These are phyloP conservation scores for Lobophora halterata DNA, from an alignment of 2,888 invertebrate species.

Conservation along the genomic window DNA sequence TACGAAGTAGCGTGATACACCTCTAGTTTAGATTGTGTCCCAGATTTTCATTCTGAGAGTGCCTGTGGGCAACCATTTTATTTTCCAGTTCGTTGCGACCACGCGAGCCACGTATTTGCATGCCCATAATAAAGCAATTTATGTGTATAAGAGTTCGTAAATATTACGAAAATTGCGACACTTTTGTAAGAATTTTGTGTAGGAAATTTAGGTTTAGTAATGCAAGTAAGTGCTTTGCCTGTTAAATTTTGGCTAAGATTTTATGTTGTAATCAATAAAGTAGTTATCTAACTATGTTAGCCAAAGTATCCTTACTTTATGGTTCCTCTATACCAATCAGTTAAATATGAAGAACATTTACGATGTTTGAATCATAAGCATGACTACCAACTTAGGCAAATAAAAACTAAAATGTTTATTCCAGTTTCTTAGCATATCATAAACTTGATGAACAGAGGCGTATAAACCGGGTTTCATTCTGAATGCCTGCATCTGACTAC, in stretches of 20 bases:
- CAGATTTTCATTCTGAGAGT: conserved; percentile 53
- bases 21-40: conserved; percentile 52
- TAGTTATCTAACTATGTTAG: too few species aligned
- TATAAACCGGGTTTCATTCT: conserved; percentile 26
- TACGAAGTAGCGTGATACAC: conserved; percentile 32
- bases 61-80: conserved; percentile 47
- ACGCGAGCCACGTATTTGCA: conserved; percentile 55
- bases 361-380: too few species aligned
- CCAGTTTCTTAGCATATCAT: conserved; percentile 11
- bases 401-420: conserved; percentile 2
- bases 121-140: conserved; percentile 52
- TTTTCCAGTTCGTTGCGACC: conserved; percentile 50
- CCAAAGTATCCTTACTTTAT: too few species aligned
- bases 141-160: conserved; percentile 5
- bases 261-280: too few species aligned
- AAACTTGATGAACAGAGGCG: conserved; percentile 28
- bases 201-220: too few species aligned
- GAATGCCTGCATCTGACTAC: conserved; percentile 25
- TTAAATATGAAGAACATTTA: too few species aligned
- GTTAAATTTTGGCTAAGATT: too few species aligned
- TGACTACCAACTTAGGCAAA: too few species aligned
- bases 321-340: too few species aligned
- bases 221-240: too few species aligned
- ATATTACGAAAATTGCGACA: background rate
- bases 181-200: too few species aligned